phyloP scores from a whole-genome alignment of 1,140 invertebrate species.

The Delia radicum region DNA sequence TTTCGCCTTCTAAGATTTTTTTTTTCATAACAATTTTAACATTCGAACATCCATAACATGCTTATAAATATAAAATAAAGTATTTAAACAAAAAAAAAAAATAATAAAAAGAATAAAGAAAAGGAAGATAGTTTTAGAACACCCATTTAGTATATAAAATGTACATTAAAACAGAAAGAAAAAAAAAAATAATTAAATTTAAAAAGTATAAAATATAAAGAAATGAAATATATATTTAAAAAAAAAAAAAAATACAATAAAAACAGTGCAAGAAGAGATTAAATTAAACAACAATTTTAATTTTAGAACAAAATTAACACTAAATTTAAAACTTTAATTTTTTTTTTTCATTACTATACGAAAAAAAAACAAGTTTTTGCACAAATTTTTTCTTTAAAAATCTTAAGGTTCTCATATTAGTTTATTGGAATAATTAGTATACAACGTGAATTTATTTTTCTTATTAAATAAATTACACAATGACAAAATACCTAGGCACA shows the following conservation, averaged over 20 bases:
- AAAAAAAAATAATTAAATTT: neutral
- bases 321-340: too few species aligned
- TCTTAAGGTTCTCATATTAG: too few species aligned
- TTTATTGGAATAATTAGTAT: too few species aligned
- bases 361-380: constrained; percentile 21
- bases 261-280: neutral
- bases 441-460: too few species aligned
- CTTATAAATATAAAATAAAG: neutral
- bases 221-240: neutral
- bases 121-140: constrained; percentile 8
- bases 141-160: constrained; percentile 36
- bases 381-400: too few species aligned
- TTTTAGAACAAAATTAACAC: constrained; percentile 34
- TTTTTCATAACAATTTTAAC: neutral
- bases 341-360: too few species aligned
- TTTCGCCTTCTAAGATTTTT: constrained; percentile 41
- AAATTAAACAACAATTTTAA: neutral
- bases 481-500: too few species aligned
- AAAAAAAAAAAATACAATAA: neutral
- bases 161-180: constrained; percentile 28
- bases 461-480: too few species aligned
- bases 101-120: neutral
- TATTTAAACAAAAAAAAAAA: neutral
- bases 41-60: neutral
- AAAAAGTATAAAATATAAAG: neutral